Evolutionary conservation across 2,113 vertebrate genomes (phyloP).

Genomic region (Cisticola juncidis): DNA sequence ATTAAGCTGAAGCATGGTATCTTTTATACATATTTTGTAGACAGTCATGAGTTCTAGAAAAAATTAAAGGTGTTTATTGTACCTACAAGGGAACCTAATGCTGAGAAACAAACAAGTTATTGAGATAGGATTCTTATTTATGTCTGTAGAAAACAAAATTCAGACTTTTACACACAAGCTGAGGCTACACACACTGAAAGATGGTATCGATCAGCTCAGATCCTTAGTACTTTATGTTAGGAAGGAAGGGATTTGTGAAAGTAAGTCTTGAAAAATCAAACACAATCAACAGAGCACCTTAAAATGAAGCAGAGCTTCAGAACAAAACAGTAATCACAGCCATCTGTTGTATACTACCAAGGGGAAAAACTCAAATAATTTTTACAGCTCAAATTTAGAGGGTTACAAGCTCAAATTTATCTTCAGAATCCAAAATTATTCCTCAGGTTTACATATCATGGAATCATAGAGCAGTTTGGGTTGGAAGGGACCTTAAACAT

Average conservation of each 20-base stretch:
- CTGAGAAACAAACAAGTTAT: neutral
- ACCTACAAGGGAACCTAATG: neutral
- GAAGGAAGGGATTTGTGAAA: constrained; percentile 26
- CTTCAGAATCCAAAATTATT: neutral
- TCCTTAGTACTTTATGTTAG: neutral
- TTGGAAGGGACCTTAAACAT: neutral
- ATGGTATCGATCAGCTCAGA: neutral
- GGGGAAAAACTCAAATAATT: neutral
- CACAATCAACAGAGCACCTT: neutral
- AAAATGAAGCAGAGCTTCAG: neutral
- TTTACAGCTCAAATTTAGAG: neutral
- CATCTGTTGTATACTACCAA: neutral
- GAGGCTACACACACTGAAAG: neutral
- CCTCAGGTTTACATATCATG: neutral
- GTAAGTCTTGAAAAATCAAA: constrained; percentile 8
- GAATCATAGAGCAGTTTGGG: neutral
- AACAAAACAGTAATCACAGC: neutral
- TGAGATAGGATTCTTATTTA: neutral
- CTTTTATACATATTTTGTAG: neutral
- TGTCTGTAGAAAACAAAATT: neutral
- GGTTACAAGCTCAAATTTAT: neutral
- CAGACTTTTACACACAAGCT: neutral
- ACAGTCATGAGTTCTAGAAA: neutral
- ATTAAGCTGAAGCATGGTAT: neutral
- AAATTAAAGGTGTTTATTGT: neutral